These are phyloP conservation scores for Hermaeophaga mercurialis DNA, from an alignment of 2,888 invertebrate genomes.

Conservation along the genomic window DNA sequence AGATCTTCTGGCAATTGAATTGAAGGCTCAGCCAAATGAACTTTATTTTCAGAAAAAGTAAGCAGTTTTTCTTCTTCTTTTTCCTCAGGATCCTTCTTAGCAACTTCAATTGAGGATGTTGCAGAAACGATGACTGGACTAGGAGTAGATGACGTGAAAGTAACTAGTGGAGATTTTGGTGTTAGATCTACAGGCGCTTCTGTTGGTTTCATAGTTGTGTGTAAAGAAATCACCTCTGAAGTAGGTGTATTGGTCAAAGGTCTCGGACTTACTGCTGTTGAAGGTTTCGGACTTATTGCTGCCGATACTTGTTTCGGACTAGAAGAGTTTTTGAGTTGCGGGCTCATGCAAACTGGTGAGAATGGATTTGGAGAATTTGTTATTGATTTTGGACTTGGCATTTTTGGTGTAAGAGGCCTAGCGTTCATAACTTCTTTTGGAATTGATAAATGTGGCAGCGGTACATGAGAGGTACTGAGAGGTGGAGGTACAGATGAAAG, in stretches of 20 bases:
- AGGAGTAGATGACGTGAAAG: slow-evolving; percentile 54
- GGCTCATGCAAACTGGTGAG: slow-evolving; percentile 20
- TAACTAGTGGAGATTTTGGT: slow-evolving; percentile 15
- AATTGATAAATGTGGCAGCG: slow-evolving; percentile 26
- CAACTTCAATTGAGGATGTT: slow-evolving; percentile 1
- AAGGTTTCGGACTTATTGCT: slow-evolving; percentile 16
- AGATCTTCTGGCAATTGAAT: too few relatives aligned
- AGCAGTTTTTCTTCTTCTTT: slow-evolving; percentile 25
- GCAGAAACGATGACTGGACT: slow-evolving; percentile 58
- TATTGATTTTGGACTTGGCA: slow-evolving; percentile 22
- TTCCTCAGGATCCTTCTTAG: slow-evolving; percentile 8
- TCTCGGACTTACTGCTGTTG: neutral
- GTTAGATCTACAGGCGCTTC: slow-evolving; percentile 9
- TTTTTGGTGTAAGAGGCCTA: slow-evolving; percentile 18
- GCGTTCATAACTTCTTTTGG: slow-evolving; percentile 21
- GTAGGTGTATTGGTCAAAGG: neutral
- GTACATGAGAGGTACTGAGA: slow-evolving; percentile 4
- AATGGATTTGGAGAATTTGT: slow-evolving; percentile 26
- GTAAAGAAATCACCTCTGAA: neutral
- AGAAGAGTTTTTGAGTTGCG: slow-evolving; percentile 16
- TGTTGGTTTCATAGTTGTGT: neutral
- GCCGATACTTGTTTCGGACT: slow-evolving; percentile 27
- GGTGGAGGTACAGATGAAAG: neutral
- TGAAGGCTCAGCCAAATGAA: too few relatives aligned
- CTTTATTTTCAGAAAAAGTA: too few relatives aligned